A percentile compares a stretch with the other conserved stretches of the same genome.
Conservation (phyloP, 2,797 vertebrate genomes). For the Xenentodon cancila region DNA sequence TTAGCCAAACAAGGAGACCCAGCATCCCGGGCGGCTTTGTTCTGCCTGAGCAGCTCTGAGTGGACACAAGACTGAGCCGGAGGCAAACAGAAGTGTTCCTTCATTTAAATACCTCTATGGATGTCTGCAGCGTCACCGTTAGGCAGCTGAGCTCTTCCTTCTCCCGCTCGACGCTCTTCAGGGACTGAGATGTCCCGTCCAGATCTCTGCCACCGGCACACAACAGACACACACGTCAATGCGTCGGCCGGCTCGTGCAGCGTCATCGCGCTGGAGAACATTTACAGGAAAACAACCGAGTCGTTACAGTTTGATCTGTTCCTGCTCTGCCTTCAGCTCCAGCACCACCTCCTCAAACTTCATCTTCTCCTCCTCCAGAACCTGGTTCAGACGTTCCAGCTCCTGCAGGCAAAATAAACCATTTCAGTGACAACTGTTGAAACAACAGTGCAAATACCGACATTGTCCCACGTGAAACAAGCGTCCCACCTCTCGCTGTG, state of each 20-base stretch:
- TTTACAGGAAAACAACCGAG: not conserved
- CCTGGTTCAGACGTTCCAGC: conserved; percentile 92
- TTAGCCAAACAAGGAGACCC: no score
- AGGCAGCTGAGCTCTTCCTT: conserved; percentile 89
- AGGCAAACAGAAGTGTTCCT: no score
- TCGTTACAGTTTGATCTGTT: conserved; percentile 90
- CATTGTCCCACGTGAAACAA: not conserved
- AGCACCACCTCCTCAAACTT: conserved; percentile 94
- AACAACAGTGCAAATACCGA: not conserved
- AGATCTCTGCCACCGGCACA: conserved; percentile 85
- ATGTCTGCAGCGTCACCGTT: conserved; percentile 88
- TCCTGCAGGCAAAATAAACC: conserved; percentile 77
- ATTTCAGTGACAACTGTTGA: not conserved
- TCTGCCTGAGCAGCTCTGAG: no score
- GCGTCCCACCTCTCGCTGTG: conserved; percentile 90
- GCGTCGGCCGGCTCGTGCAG: not conserved
- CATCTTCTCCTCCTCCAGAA: conserved; percentile 94
- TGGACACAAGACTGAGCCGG: no score
- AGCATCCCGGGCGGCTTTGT: no score
- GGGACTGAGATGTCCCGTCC: conserved; percentile 89
- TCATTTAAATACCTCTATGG: conserved; percentile 92
- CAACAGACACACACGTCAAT: not conserved
- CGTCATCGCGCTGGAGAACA: fast-evolving
- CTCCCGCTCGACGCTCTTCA: conserved; percentile 91
- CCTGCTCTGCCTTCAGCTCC: conserved; percentile 92